These are phyloP conservation scores for Sebastes dallii DNA, from an alignment of 2,797 vertebrate species.

Conservation along the genomic window DNA sequence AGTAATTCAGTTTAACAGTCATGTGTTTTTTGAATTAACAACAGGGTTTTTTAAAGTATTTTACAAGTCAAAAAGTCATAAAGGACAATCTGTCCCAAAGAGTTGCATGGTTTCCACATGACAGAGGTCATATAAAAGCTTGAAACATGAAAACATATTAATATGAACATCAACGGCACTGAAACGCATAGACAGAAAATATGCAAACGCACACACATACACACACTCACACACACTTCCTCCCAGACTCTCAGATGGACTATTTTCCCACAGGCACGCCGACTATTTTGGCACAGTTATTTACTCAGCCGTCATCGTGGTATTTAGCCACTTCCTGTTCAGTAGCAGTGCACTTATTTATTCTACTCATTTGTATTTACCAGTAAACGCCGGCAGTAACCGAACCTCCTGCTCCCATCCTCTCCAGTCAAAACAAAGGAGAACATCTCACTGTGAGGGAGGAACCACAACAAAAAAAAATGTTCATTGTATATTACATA, in stretches of 20 bases:
- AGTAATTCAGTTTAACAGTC: background rate
- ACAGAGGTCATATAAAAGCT: background rate
- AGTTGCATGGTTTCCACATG: background rate
- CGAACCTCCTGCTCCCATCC: constrained; percentile 90
- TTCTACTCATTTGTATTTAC: constrained; percentile 76
- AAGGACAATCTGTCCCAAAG: background rate
- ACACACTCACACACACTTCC: constrained; percentile 55
- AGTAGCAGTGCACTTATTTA: constrained; percentile 57
- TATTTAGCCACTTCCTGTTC: constrained; percentile 77
- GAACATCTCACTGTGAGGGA: constrained; percentile 87
- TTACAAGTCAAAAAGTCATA: background rate
- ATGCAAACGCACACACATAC: constrained; percentile 35
- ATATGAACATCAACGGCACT: background rate
- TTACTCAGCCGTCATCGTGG: constrained; percentile 77
- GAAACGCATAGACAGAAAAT: constrained; percentile 10
- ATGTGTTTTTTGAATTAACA: background rate
- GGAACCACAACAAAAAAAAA: constrained; percentile 7
- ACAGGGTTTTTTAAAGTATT: background rate
- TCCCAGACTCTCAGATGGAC: constrained; percentile 62
- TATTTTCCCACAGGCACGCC: constrained; percentile 75
- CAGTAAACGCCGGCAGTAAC: constrained; percentile 93
- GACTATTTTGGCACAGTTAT: constrained; percentile 74
- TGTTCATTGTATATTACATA: background rate
- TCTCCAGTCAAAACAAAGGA: constrained; percentile 93
- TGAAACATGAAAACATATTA: background rate